phyloP scores from a whole-genome alignment of 2,113 vertebrate species.

The Dasypus novemcinctus region DNA sequence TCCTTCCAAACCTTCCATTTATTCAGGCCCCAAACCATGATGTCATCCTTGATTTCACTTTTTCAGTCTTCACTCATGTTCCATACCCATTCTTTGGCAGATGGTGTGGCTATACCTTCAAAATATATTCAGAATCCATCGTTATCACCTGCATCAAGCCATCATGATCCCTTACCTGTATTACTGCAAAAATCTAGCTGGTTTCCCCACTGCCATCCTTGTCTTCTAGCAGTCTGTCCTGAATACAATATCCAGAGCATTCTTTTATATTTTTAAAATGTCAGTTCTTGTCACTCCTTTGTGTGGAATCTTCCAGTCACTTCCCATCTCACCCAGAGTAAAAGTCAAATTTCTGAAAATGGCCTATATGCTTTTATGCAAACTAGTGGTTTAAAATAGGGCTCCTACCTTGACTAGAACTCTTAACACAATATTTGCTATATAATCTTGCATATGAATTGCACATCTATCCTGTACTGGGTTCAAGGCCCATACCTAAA shows the following conservation, averaged over 20 bases:
- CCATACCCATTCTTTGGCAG: not conserved
- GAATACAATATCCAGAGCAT: not conserved
- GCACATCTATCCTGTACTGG: not conserved
- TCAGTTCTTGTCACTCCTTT: not conserved
- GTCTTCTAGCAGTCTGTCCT: not conserved
- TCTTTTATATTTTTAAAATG: not conserved
- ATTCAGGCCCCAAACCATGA: not conserved
- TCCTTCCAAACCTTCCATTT: not conserved
- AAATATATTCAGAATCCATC: not conserved
- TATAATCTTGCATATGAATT: not conserved
- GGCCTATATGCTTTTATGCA: not conserved
- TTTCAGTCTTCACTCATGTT: not conserved
- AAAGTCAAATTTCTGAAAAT: conserved; percentile 6
- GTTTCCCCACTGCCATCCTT: not conserved
- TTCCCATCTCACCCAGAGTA: not conserved
- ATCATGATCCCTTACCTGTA: not conserved
- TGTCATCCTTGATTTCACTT: not conserved
- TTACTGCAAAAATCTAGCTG: not conserved
- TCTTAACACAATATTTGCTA: not conserved
- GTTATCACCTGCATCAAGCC: not conserved
- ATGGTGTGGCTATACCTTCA: not conserved
- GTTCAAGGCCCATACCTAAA: not conserved
- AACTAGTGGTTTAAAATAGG: not conserved
- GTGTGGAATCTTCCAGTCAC: not conserved
- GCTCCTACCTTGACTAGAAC: not conserved